Base-by-base conservation (phyloP, 2,888 invertebrate genomes). In the Phengaris arion region DNA sequence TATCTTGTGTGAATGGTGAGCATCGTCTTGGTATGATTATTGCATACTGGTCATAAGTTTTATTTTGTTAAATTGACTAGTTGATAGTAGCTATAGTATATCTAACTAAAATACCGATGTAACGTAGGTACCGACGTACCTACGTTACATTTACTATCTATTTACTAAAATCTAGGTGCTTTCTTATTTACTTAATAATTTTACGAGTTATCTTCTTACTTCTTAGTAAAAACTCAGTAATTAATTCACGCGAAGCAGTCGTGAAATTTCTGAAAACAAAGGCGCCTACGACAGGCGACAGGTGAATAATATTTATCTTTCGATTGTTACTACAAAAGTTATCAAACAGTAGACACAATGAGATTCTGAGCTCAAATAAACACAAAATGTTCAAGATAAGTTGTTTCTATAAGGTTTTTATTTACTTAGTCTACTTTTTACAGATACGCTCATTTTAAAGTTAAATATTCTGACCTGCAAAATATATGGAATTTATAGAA, bases 231-330 rank as follows among this genome's bases (percentile, higher is more conserved):
- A 64, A 35, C 22, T 64, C 5, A 9, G 10, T 64, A 6, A 22
- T 35, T 12, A 64, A 64, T 64, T 64, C 12, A 64, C 64, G 64
- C 35, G 45, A 45, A 64, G 35, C 12, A 13, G 64, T 64, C 64
- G 35, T 45, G 64, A 64, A 64, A 64, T 64, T 45, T 64, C 45
- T 64, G 64, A 64, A 64, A 64, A 64, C 64, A 64, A 64, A 64
- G 64, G 22, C 22, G 22, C 59, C 10, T 59, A 6, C 13, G 64
- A 45, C 64, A 35, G 1, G 35, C n/a, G n/a, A 55, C 57, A 15
- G 22, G 15, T 45, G 12, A 45, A 64, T 64, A 64, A 64, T 64
- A 64, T 64, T 64, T 64, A 45, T 45, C 64, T 64, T 64, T 35
- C 6, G 64, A 64, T 35, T 64, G 64, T 45, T 64, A 45, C 35